A percentile compares a stretch with the other conserved stretches of the same genome.
Evolutionary conservation across 1,140 invertebrate genomes (phyloP).

Genomic region (Pseudobourletiella spinata): DNA sequence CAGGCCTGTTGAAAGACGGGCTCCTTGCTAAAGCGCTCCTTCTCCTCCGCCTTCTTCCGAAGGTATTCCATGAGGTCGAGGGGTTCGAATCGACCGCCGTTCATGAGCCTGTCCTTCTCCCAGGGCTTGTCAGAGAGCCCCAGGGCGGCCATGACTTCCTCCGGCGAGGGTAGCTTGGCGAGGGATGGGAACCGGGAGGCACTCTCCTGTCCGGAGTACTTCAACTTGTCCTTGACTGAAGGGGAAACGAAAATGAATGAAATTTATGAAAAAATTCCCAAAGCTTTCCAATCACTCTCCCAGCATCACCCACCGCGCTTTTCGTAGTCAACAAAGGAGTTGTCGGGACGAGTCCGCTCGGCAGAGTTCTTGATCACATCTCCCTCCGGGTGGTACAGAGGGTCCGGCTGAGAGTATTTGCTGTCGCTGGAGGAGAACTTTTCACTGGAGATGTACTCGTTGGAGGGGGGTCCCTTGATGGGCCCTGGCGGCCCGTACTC

Average conservation of each 20-base stretch:
- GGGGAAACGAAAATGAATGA: too few species aligned
- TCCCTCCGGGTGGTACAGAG: constrained; percentile 29
- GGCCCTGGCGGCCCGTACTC: background rate
- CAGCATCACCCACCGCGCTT: too few species aligned
- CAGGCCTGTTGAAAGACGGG: too few species aligned
- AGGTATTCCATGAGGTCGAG: constrained; percentile 23
- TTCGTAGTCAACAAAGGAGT: constrained; percentile 13
- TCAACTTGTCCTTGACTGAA: background rate
- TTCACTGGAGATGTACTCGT: background rate
- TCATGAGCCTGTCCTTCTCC: constrained; percentile 6
- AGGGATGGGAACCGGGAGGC: background rate
- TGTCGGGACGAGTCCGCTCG: constrained; percentile 5
- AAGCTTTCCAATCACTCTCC: too few species aligned
- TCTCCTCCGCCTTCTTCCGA: constrained; percentile 4
- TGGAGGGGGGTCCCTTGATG: background rate
- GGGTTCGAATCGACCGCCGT: constrained; percentile 5
- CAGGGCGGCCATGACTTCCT: constrained; percentile 23
- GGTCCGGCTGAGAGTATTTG: constrained; percentile 28
- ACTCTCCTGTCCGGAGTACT: background rate
- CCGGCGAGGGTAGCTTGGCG: constrained; percentile 14
- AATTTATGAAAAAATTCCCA: too few species aligned
- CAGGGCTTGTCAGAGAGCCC: constrained; percentile 12
- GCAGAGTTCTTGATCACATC: constrained; percentile 6
- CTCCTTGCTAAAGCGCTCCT: constrained; percentile 41
- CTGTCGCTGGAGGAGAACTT: background rate